Evolutionary conservation across 2,888 invertebrate genomes (phyloP), one percentile per base, ranked within the genome.

Genomic region (Dynastes maya): DNA sequence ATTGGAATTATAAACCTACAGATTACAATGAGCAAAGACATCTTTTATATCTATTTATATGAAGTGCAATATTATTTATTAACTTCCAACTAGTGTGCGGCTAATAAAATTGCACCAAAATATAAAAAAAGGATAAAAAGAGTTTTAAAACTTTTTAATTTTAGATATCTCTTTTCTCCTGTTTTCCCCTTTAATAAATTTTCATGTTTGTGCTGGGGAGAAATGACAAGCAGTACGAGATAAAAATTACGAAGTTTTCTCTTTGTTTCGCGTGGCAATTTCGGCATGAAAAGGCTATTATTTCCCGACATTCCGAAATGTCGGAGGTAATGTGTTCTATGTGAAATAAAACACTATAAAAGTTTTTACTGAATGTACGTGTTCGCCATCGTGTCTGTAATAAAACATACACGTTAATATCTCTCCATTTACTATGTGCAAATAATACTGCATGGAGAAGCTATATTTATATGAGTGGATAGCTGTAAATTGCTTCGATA

Each of bases 401-500:
- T 81, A 80, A 81, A 81, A 80, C 80, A 80, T 76, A 79, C 77
- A 78, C 80, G 79, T 80, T 81, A 80, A 81, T 81, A 81, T 81
- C 78, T 79, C 78, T 80, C 80, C 80, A 78, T 78, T 78, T 80
- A 76, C 76, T 58, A 58, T 70, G 71, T 75, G 63, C 53, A 78
- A 76, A 80, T 80, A 76, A 80, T 80, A 82, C 81, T 79, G 80
- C 81, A 80, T 74, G 75, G 70, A 77, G 45, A 78, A 74, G 76
- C 68, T 55, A 77, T 80, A 82, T 82, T 81, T 81, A 81, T 80
- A 79, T 77, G 77, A 79, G 71, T 77, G 78, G 74, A 79, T 81
- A 74, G 81, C 78, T 81, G 80, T 82, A 82, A 82, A 82, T 81
- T 81, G 80, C 78, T 58, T 77, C 70, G 75, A 67, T 68, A 76